These are phyloP conservation scores for Catamblyrhynchus diadema DNA, from an alignment of 2,797 vertebrate species.

Conservation along the genomic window DNA sequence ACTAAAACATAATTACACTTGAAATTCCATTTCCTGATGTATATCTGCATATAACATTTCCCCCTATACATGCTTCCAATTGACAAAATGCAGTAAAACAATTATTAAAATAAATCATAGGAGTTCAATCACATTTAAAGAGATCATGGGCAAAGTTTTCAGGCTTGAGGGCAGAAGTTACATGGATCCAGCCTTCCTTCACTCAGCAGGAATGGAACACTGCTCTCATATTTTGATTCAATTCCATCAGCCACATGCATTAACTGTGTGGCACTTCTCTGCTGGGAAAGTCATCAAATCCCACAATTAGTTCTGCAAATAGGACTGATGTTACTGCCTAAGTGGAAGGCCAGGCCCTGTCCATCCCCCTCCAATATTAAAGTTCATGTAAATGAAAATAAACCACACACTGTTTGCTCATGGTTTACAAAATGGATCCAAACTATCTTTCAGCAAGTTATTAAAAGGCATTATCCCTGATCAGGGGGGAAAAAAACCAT, in stretches of 20 bases:
- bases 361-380: not conserved
- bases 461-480: slow-evolving; percentile 19
- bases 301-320: not conserved
- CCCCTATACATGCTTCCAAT: not conserved
- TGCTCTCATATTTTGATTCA: not conserved
- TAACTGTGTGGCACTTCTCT: not conserved
- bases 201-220: not conserved
- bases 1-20: not conserved
- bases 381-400: not conserved
- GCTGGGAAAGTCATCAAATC: not conserved
- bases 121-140: not conserved
- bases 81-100: not conserved
- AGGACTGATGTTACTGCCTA: not conserved
- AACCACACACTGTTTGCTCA: not conserved
- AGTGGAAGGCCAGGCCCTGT: not conserved
- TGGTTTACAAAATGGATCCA: not conserved
- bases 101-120: not conserved
- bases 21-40: not conserved
- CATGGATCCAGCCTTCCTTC: not conserved
- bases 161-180: not conserved
- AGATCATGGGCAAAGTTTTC: not conserved
- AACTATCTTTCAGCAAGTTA: not conserved
- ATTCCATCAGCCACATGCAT: not conserved
- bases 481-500: not conserved
- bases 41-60: not conserved